A percentile compares a stretch with the other conserved stretches of the same genome.
phyloP scores from a whole-genome alignment of 2,888 invertebrate genomes.

The Cephonodes hylas region DNA sequence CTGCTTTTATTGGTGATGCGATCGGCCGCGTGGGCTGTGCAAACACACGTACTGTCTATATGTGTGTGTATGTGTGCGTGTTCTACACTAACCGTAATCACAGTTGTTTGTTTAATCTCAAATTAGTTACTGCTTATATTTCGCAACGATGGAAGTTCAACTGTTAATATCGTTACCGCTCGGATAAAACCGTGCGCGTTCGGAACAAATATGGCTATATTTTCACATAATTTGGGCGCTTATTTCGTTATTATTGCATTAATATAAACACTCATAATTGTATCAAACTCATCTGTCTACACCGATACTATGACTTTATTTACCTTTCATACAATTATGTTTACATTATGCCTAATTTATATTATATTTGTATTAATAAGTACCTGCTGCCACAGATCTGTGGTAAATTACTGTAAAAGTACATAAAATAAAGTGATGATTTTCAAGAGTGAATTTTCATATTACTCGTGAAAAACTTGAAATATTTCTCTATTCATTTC shows the following conservation, averaged over 20 bases:
- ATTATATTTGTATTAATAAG: neutral
- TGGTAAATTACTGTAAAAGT: too few species aligned
- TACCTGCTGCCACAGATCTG: neutral
- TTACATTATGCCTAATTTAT: neutral
- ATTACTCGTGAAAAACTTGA: too few species aligned
- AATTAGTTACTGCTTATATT: conserved; percentile 24
- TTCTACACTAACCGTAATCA: conserved; percentile 18
- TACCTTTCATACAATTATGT: neutral
- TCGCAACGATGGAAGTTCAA: conserved; percentile 13
- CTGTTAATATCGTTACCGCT: conserved; percentile 30
- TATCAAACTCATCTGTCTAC: neutral
- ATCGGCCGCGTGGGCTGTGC: conserved; percentile 26
- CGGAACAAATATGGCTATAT: conserved; percentile 17
- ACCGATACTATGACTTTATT: neutral
- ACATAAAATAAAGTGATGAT: too few species aligned
- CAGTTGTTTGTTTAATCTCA: conserved; percentile 24
- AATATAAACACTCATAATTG: neutral
- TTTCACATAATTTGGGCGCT: conserved; percentile 11
- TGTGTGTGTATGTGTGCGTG: neutral
- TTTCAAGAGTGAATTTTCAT: too few species aligned
- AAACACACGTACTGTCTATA: neutral
- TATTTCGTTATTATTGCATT: neutral
- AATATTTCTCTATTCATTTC: too few species aligned
- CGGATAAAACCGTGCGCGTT: conserved; percentile 27
- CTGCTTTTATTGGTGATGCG: conserved; percentile 40